These are phyloP conservation scores for Drosophila repletoides DNA, from an alignment of 1,140 invertebrate genomes.

Conservation along the genomic window DNA sequence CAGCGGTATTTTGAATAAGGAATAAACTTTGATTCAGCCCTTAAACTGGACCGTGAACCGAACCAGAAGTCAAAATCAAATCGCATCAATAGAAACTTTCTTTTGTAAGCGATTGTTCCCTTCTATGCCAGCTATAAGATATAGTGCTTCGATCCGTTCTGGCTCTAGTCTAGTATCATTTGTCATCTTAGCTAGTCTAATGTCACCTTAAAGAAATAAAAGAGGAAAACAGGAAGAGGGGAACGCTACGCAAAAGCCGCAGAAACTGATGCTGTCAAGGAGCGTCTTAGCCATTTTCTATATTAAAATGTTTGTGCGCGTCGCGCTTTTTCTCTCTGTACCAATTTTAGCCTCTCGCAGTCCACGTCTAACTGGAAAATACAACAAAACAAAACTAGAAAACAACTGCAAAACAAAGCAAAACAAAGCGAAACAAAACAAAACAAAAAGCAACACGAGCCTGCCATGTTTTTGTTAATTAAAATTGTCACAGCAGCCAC, in stretches of 20 bases:
- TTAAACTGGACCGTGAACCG: no score
- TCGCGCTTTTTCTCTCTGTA: not conserved
- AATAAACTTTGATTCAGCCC: no score
- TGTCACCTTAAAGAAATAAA: no score
- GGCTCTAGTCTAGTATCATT: no score
- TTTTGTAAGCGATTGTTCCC: no score
- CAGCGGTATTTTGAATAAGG: no score
- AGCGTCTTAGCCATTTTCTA: constrained; percentile 10
- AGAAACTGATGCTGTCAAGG: not conserved
- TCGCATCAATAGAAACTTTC: no score
- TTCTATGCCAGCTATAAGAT: no score
- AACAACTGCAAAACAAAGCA: constrained; percentile 44
- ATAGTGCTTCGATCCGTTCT: no score
- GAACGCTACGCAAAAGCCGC: not conserved
- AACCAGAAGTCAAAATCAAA: no score
- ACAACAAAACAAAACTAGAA: not conserved
- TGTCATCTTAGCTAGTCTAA: no score
- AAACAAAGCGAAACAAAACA: constrained; percentile 46
- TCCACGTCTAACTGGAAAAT: not conserved
- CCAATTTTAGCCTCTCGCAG: not conserved
- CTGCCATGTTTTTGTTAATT: constrained; percentile 73
- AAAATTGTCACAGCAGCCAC: constrained; percentile 64
- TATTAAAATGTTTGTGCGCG: constrained; percentile 9
- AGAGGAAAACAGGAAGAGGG: constrained; percentile 35
- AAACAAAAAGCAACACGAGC: constrained; percentile 52